Evolutionary conservation across 1,140 invertebrate species (phyloP).

Genomic region (Macrobrachium nipponense): DNA sequence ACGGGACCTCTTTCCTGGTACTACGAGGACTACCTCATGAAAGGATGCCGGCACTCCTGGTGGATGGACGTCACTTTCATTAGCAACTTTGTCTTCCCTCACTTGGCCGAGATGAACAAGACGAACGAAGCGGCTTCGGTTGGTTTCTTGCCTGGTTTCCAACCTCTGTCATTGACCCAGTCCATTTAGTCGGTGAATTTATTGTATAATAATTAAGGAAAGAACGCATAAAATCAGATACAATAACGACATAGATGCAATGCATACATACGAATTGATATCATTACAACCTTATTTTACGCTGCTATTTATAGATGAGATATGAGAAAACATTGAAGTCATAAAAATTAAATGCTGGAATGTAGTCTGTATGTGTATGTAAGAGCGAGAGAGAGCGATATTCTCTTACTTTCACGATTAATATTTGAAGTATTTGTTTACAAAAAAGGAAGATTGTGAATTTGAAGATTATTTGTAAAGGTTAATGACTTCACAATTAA

Average conservation of each 20-base stretch:
- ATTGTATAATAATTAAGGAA: too few species aligned
- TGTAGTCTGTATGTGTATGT: too few species aligned
- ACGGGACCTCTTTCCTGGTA: conserved; percentile 1
- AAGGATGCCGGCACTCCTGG: conserved; percentile 65
- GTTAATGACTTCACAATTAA: too few species aligned
- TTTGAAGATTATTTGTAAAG: not conserved
- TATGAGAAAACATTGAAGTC: not conserved
- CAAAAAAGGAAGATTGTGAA: too few species aligned
- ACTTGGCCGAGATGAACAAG: conserved; percentile 72
- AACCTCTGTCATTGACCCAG: not conserved
- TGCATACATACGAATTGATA: too few species aligned
- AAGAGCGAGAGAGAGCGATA: not conserved
- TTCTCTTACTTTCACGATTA: too few species aligned
- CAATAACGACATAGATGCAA: too few species aligned
- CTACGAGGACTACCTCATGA: conserved; percentile 21
- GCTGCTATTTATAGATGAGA: not conserved
- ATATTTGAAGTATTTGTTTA: too few species aligned
- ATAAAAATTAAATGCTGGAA: not conserved
- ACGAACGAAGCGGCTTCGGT: not conserved
- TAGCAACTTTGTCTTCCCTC: conserved; percentile 66
- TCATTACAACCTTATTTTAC: not conserved
- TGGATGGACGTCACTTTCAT: conserved; percentile 66
- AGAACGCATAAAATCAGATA: too few species aligned
- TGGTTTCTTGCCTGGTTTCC: not conserved
- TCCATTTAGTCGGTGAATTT: not conserved